Evolutionary conservation across 1,140 invertebrate genomes (phyloP).

Genomic region (Drosophila sulfurigaster): DNA sequence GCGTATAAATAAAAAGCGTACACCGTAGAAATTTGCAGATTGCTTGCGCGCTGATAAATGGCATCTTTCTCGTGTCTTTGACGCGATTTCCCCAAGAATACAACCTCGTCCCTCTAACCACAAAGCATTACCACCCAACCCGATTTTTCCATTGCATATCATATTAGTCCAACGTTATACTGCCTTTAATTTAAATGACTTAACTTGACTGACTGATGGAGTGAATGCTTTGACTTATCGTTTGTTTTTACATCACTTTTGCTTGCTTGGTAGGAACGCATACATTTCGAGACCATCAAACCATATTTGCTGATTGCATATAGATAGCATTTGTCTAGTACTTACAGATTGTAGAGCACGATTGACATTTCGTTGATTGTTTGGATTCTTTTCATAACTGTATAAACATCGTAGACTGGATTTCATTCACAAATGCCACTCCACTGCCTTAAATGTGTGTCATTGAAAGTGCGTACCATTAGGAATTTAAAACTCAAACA

Average conservation of each 20-base stretch:
- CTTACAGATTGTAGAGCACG: slow-evolving; percentile 45
- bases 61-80: slow-evolving; percentile 47
- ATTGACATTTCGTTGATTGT: background rate
- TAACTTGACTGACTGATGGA: slow-evolving; percentile 38
- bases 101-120: background rate
- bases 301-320: slow-evolving; percentile 80
- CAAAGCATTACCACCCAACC: no score
- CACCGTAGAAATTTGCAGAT: slow-evolving; percentile 50
- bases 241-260: slow-evolving; percentile 80
- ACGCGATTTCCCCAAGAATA: slow-evolving; percentile 13
- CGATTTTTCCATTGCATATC: slow-evolving; percentile 51
- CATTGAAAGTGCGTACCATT: background rate
- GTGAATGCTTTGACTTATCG: slow-evolving; percentile 63
- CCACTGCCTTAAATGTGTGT: background rate
- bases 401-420: background rate
- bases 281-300: slow-evolving; percentile 63
- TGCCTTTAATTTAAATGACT: slow-evolving; percentile 70
- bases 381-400: no score
- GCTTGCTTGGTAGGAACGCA: slow-evolving; percentile 64
- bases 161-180: slow-evolving; percentile 73
- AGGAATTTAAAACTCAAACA: no score
- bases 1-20: slow-evolving; percentile 52
- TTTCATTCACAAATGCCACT: background rate
- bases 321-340: slow-evolving; percentile 70
- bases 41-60: slow-evolving; percentile 65